Base-by-base conservation (phyloP, 2,888 invertebrate species). In the Chloroclysta siterata region DNA sequence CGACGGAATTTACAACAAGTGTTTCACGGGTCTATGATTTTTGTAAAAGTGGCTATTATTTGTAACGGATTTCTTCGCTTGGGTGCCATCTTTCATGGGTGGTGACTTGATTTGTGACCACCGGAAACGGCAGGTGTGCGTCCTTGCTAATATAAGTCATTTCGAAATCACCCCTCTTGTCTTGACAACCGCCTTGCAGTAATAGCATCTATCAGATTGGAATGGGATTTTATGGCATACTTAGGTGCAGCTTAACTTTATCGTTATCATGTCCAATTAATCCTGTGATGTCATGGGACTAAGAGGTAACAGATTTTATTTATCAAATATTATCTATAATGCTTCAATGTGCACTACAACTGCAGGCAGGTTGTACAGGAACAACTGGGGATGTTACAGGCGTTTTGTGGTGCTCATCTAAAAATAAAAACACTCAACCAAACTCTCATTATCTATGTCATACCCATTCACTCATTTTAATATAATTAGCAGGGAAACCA, bases 61-160 rank as follows among this genome's bases (percentile, higher is more conserved):
- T 65, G 59, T 91, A 93, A 92, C 92, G 92, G 87, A 88, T 83
- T 92, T 89, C 79, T 77, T 87, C 85, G 92, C 83, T 88, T 78
- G 80, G 81, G 66, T 70, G 79, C 72, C 81, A 86, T 77, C 88
- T 84, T 89, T 82, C 80, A 48, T 82, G 85, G 70, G 70, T 71
- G 78, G 80, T 80, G 80, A 76, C 69, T 76, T 75, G 52, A 52
- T 47, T 54, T 55, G 54, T 54, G 63, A 56, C 60, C 54, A 78
- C 80, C 82, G 87, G 84, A 84, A 76, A 79, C 65, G 72, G 75
- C 87, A 87, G 87, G 90, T 88, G 87, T 33, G 41, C 41, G 63
- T 62, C 60, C 53, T 61, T 50, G 61, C 55, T 39, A 62, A 67
- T 76, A 69, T 73, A 66, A 70, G 70, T 61, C 29, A 65, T 68